Conservation (phyloP, 2,888 invertebrate genomes). For the Stenchaetothrips biformis region DNA sequence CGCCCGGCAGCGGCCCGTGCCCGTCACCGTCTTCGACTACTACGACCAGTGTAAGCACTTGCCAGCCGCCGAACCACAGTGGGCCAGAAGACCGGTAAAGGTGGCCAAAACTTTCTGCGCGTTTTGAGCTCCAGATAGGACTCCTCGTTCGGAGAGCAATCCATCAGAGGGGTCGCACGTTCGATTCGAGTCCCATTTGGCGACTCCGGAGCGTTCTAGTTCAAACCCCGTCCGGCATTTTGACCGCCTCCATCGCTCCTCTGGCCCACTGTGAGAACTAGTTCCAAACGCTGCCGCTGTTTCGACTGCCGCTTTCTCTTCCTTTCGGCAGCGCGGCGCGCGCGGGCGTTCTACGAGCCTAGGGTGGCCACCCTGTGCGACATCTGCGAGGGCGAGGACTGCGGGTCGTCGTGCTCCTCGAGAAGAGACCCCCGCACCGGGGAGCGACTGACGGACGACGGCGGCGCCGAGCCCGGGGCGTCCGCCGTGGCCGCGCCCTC, state of each 20-base stretch:
- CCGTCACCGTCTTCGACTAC: conserved; percentile 82
- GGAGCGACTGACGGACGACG: neutral
- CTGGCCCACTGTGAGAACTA: too few relatives aligned
- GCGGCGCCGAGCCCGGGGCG: neutral
- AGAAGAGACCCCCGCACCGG: neutral
- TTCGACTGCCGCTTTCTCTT: conserved; percentile 31
- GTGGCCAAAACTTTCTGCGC: too few relatives aligned
- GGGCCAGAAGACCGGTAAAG: too few relatives aligned
- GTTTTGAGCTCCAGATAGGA: too few relatives aligned
- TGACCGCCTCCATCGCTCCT: too few relatives aligned
- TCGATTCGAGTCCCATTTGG: too few relatives aligned
- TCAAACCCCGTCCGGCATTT: too few relatives aligned
- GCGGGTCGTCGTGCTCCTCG: conserved; percentile 42
- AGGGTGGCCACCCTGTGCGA: conserved; percentile 69
- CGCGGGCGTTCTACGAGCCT: conserved; percentile 75
- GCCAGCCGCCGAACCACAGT: too few relatives aligned
- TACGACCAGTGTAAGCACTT: conserved; percentile 76
- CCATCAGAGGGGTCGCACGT: too few relatives aligned
- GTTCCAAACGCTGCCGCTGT: neutral
- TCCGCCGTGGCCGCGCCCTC: neutral
- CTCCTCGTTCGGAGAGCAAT: too few relatives aligned
- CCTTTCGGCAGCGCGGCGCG: conserved; percentile 63
- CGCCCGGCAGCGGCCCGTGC: conserved; percentile 78
- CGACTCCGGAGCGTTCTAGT: too few relatives aligned
- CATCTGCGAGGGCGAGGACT: conserved; percentile 70